These are phyloP conservation scores for Ernsta delagoae DNA, from an alignment of 2,888 invertebrate genomes.

Conservation along the genomic window DNA sequence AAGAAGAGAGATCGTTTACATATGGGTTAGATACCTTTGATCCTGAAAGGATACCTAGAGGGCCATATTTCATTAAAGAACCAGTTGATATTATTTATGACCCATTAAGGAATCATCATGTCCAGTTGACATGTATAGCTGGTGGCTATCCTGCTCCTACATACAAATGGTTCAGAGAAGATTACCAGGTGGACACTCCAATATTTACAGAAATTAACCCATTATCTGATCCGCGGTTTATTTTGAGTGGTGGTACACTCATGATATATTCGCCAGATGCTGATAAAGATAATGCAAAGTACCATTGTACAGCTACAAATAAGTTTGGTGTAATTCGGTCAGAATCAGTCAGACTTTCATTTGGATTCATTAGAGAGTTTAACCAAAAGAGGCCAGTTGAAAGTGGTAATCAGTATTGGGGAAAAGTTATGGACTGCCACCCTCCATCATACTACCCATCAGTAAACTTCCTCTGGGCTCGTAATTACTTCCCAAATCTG, in stretches of 20 bases:
- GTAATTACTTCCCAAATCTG: constrained; percentile 95
- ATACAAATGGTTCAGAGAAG: constrained; percentile 96
- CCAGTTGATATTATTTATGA: constrained; percentile 94
- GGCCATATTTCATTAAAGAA: constrained; percentile 95
- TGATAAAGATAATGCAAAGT: constrained; percentile 92
- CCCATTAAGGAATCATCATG: constrained; percentile 90
- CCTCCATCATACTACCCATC: constrained; percentile 96
- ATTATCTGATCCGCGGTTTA: constrained; percentile 89
- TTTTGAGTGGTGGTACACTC: constrained; percentile 95
- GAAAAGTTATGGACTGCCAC: constrained; percentile 96
- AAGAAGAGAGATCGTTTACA: constrained; percentile 91
- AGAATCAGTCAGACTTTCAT: constrained; percentile 93
- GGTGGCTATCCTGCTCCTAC: constrained; percentile 95
- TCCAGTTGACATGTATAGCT: constrained; percentile 91
- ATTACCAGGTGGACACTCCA: constrained; percentile 91
- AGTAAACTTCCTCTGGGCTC: constrained; percentile 96
- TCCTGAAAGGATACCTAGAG: constrained; percentile 92
- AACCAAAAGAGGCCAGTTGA: constrained; percentile 94
- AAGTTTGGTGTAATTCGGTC: constrained; percentile 95
- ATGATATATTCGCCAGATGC: constrained; percentile 94
- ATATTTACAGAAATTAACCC: constrained; percentile 91
- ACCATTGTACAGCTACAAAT: constrained; percentile 97
- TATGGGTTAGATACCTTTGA: constrained; percentile 94
- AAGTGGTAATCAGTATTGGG: constrained; percentile 96
- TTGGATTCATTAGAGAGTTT: constrained; percentile 96